Evolutionary conservation across 2,797 vertebrate genomes (phyloP).

Genomic region (Poliocrania exsul): DNA sequence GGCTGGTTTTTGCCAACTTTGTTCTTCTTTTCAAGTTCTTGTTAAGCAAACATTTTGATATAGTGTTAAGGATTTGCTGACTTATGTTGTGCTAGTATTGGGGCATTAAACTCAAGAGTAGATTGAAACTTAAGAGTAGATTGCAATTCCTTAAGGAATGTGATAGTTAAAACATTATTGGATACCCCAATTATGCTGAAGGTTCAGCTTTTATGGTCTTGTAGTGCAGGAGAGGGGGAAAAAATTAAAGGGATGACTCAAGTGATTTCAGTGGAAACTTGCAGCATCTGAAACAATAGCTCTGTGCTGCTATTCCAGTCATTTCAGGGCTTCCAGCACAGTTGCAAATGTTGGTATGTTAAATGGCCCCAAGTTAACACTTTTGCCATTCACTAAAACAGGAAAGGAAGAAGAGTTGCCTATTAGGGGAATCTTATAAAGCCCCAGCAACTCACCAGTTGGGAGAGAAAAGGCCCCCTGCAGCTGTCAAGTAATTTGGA

Average conservation of each 20-base stretch:
- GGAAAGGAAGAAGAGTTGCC: not conserved
- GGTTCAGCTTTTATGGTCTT: not conserved
- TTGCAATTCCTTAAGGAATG: not conserved
- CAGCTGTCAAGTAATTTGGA: not conserved
- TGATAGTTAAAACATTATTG: not conserved
- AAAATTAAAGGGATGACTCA: not conserved
- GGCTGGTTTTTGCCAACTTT: not conserved
- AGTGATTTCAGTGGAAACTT: not conserved
- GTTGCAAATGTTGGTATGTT: not conserved
- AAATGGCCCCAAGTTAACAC: not conserved
- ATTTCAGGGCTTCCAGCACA: not conserved
- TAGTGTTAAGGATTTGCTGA: not conserved
- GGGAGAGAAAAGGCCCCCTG: not conserved
- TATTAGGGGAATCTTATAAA: not conserved
- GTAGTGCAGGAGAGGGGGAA: not conserved
- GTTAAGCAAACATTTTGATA: not conserved
- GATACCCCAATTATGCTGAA: not conserved
- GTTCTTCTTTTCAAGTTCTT: constrained; percentile 8
- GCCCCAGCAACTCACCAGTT: rapidly evolving
- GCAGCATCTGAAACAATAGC: constrained; percentile 1
- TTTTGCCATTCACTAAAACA: not conserved
- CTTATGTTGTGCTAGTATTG: not conserved
- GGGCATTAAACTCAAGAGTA: not conserved
- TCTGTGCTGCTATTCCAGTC: not conserved
- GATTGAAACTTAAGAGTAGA: not conserved